These are phyloP conservation scores for Hirtodrosophila trivittata DNA, from an alignment of 2,888 invertebrate genomes.

Conservation along the genomic window DNA sequence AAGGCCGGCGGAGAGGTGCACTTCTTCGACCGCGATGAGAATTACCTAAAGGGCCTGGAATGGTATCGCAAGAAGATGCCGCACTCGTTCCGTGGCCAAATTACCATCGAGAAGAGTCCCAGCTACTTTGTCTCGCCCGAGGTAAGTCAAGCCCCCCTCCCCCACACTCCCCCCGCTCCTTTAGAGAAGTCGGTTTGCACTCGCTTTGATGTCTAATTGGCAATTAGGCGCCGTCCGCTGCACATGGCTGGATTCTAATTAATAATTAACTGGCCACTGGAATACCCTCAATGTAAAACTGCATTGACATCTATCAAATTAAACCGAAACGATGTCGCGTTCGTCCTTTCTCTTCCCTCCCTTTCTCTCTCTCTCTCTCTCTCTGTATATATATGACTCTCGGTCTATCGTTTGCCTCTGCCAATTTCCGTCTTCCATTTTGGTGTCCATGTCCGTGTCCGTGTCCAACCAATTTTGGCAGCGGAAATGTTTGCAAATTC, in stretches of 20 bases:
- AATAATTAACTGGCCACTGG: slow-evolving; percentile 66
- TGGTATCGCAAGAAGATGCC: slow-evolving; percentile 99
- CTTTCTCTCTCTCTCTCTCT: neutral
- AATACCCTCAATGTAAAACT: slow-evolving; percentile 7
- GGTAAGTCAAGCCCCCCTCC: slow-evolving; percentile 85
- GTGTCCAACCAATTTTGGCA: slow-evolving; percentile 58
- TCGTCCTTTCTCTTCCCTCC: neutral
- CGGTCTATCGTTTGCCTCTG: slow-evolving; percentile 19
- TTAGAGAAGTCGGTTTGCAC: slow-evolving; percentile 7
- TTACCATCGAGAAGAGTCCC: slow-evolving; percentile 98
- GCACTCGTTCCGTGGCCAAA: slow-evolving; percentile 94
- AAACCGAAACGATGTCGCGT: slow-evolving; percentile 50
- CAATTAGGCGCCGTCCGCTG: slow-evolving; percentile 61
- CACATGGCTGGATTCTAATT: slow-evolving; percentile 51
- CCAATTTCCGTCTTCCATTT: slow-evolving; percentile 47
- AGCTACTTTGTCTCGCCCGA: slow-evolving; percentile 98
- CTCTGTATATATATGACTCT: slow-evolving; percentile 1
- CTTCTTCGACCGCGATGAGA: slow-evolving; percentile 97
- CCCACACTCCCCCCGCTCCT: neutral
- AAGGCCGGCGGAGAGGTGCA: slow-evolving; percentile 97
- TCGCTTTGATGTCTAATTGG: slow-evolving; percentile 74
- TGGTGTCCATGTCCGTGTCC: slow-evolving; percentile 51
- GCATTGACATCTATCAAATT: slow-evolving; percentile 65
- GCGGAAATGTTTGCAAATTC: slow-evolving; percentile 76
- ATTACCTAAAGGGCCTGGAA: slow-evolving; percentile 95